Evolutionary conservation across 2,888 invertebrate species (phyloP), one percentile per base, ranked within the genome.

Genomic region (Helleia helle): DNA sequence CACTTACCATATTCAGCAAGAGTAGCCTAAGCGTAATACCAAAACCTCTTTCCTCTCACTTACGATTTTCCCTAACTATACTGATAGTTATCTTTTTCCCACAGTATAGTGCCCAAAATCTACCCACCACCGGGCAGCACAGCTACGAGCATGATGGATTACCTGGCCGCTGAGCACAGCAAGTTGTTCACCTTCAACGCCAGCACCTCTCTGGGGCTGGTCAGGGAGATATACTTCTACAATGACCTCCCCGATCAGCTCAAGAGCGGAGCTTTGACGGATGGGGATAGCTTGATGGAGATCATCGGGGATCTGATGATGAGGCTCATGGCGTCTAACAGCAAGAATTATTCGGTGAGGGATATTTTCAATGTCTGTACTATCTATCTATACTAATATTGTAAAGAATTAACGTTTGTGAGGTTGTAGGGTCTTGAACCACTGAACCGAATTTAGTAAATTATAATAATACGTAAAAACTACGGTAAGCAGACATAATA

Each of bases 331-430:
- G 76, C 87, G 3, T 87, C 91, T 1, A 86, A 88, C 44, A 90
- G 90, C 38, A 93, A 89, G 72, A 83, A 88, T 70, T 86, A 89
- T 54, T 87, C 89, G 59, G 92, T 92, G 67, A 88, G 89, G 79
- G 5, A 8, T 22, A 8, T 13, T 13, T 22, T n/a, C n/a, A n/a
- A n/a, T n/a, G n/a, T n/a, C n/a, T n/a, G n/a, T n/a, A n/a, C n/a
- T n/a, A n/a, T n/a, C n/a, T n/a, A n/a, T n/a, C n/a, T n/a, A n/a
- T n/a, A n/a, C n/a, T n/a, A n/a, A n/a, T n/a, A n/a, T n/a, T n/a
- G n/a, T n/a, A n/a, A n/a, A n/a, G n/a, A n/a, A n/a, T n/a, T n/a
- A n/a, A n/a, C n/a, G n/a, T n/a, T n/a, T n/a, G n/a, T n/a, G n/a
- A n/a, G n/a, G n/a, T n/a, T n/a, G n/a, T n/a, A n/a, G n/a, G n/a